Percentiles rank a stretch among this genome's conserved stretches.
Conservation (phyloP, 1,140 invertebrate species). For the Adoxophyes honmai region DNA sequence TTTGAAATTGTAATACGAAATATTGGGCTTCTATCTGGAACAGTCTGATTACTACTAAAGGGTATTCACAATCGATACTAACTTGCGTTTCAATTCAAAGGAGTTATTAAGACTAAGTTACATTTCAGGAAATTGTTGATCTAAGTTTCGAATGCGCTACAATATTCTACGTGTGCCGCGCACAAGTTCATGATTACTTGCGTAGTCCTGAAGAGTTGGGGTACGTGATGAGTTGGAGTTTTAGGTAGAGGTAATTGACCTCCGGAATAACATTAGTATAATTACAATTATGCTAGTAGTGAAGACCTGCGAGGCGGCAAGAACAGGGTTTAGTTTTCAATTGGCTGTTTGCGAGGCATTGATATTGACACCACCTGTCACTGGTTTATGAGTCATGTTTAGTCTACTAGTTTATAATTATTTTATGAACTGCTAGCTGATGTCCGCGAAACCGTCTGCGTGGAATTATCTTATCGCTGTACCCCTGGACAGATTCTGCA, state of each 20-base stretch:
- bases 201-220: neutral
- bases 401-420: no score
- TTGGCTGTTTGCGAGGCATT: no score
- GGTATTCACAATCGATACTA: constrained; percentile 9
- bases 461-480: no score
- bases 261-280: neutral
- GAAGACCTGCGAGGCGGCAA: no score
- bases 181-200: constrained; percentile 5
- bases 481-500: no score
- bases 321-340: no score
- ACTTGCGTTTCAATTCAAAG: constrained; percentile 7
- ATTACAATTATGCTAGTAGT: no score
- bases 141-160: neutral
- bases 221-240: constrained; percentile 9
- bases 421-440: no score
- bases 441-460: no score
- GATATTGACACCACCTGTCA: no score
- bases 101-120: constrained; percentile 12
- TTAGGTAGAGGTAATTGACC: neutral
- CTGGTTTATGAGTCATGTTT: no score
- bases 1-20: neutral
- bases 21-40: neutral
- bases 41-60: neutral
- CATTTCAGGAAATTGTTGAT: constrained; percentile 10
- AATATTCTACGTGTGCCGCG: neutral